A percentile compares a stretch with the other conserved stretches of the same genome.
These are phyloP conservation scores for Glossosoma conforme DNA, from an alignment of 1,140 invertebrate genomes.

Conservation along the genomic window DNA sequence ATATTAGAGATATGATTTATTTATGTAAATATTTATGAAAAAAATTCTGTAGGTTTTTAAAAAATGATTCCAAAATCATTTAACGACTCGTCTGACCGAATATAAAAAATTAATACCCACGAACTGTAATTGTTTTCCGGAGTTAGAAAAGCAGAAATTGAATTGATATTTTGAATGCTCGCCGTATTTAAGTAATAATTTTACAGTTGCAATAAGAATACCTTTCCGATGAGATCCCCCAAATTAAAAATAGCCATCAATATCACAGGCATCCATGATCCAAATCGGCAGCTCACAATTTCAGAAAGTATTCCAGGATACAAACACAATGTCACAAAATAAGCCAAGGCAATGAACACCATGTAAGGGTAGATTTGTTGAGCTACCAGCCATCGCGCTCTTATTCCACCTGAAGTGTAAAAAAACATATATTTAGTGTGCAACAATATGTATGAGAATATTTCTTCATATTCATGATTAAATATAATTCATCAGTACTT, in stretches of 20 bases:
- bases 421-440: slow-evolving; percentile 6
- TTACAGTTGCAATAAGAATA: no score
- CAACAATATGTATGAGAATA: not conserved
- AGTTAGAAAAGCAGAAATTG: no score
- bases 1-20: no score
- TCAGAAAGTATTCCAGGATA: slow-evolving; percentile 89
- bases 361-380: slow-evolving; percentile 84
- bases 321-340: slow-evolving; percentile 81
- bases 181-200: no score
- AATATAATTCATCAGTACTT: slow-evolving; percentile 43
- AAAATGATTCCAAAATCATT: no score
- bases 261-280: slow-evolving; percentile 86
- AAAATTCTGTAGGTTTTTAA: no score
- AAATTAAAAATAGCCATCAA: slow-evolving; percentile 85
- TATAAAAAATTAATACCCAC: no score
- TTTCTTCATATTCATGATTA: not conserved
- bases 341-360: slow-evolving; percentile 78
- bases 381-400: slow-evolving; percentile 68
- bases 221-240: slow-evolving; percentile 81
- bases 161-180: no score
- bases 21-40: no score
- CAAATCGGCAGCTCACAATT: slow-evolving; percentile 74
- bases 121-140: no score
- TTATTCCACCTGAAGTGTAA: slow-evolving; percentile 62
- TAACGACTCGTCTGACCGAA: no score